These are phyloP conservation scores for Amphipoea lucens DNA, from an alignment of 2,888 invertebrate genomes.

Conservation along the genomic window DNA sequence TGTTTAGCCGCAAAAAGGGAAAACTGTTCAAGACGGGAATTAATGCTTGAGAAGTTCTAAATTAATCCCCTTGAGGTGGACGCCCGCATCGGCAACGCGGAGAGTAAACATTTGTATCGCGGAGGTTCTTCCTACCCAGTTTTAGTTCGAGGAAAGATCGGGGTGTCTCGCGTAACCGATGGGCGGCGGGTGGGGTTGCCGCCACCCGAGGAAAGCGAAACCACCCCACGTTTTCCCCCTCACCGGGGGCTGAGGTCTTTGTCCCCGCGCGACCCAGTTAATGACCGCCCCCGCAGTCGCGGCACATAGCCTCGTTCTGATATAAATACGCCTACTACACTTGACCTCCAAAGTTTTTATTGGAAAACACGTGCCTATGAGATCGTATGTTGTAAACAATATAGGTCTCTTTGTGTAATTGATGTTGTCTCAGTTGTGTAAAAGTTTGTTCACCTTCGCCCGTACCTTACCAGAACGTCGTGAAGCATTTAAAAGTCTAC, in stretches of 20 bases:
- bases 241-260: conserved; percentile 84
- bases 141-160: conserved; percentile 79
- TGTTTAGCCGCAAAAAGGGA: conserved; percentile 81
- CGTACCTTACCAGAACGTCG: conserved; percentile 28
- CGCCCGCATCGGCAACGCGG: conserved; percentile 73
- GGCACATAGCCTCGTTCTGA: conserved; percentile 87
- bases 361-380: conserved; percentile 88
- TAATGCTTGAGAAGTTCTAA: conserved; percentile 83
- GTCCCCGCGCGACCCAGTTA: conserved; percentile 90
- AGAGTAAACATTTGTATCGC: conserved; percentile 82
- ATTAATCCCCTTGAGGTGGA: conserved; percentile 87
- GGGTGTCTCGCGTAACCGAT: conserved; percentile 77
- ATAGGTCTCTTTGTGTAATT: conserved; percentile 64
- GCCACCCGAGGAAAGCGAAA: conserved; percentile 83
- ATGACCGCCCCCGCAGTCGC: conserved; percentile 89
- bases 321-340: conserved; percentile 91
- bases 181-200: conserved; percentile 72
- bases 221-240: conserved; percentile 81
- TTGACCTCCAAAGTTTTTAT: conserved; percentile 91
- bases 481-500: conserved; percentile 9
- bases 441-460: conserved; percentile 53
- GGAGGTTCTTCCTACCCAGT: conserved; percentile 62
- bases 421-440: conserved; percentile 59
- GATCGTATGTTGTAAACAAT: conserved; percentile 85
- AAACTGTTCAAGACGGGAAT: conserved; percentile 79